These are phyloP conservation scores for Chaetogeoica ovagalla DNA, from an alignment of 2,888 invertebrate genomes.

Conservation along the genomic window DNA sequence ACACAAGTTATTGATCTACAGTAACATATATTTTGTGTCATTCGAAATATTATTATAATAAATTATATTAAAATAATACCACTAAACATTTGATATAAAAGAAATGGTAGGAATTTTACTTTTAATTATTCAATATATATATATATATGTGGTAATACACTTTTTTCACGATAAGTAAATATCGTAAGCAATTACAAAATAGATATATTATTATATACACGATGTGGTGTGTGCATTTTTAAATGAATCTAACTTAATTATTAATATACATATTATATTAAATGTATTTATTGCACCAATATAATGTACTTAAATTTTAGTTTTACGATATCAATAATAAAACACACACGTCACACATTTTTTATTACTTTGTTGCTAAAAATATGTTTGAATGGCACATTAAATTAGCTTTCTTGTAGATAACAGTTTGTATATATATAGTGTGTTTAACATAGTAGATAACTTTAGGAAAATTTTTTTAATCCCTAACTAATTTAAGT, in stretches of 20 bases:
- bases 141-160: neutral
- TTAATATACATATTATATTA: conserved; percentile 8
- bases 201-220: neutral
- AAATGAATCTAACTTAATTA: neutral
- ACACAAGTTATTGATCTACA: too few species aligned
- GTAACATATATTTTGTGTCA: too few species aligned
- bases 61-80: neutral
- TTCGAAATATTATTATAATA: too few species aligned
- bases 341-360: neutral
- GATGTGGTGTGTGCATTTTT: neutral
- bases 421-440: neutral
- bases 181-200: neutral
- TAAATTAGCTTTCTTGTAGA: neutral
- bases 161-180: neutral
- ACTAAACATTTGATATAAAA: neutral
- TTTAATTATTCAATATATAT: neutral
- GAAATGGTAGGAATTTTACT: neutral
- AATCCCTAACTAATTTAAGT: neutral
- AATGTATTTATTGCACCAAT: conserved; percentile 18
- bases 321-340: neutral
- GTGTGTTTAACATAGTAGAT: conserved; percentile 14
- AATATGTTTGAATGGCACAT: conserved; percentile 23
- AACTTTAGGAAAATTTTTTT: conserved; percentile 8
- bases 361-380: conserved; percentile 29
- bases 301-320: conserved; percentile 11